A percentile compares a stretch with the other conserved stretches of the same genome.
These are phyloP conservation scores for Choristoneura rosaceana DNA, from an alignment of 2,888 invertebrate species.

Conservation along the genomic window DNA sequence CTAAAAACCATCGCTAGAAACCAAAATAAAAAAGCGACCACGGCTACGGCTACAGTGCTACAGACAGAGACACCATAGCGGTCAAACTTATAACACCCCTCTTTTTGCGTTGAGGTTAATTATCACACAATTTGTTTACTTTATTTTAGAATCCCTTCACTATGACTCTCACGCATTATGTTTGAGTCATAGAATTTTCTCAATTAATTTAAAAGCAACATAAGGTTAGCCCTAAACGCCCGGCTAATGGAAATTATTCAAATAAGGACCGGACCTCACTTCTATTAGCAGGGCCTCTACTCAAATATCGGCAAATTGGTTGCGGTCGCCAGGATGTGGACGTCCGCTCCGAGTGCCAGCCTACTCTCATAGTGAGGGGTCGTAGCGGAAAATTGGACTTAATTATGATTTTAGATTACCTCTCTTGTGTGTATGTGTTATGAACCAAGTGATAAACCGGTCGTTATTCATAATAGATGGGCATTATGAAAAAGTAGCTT, in stretches of 20 bases:
- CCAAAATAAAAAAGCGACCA: too few relatives aligned
- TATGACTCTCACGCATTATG: not conserved
- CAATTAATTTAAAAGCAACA: conserved; percentile 30
- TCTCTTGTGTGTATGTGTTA: not conserved
- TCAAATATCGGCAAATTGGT: conserved; percentile 57
- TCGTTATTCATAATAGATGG: too few relatives aligned
- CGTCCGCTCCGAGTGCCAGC: conserved; percentile 29
- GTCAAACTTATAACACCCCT: too few relatives aligned
- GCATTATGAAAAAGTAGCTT: too few relatives aligned
- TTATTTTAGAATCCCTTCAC: not conserved
- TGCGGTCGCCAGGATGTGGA: conserved; percentile 46
- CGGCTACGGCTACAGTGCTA: too few relatives aligned
- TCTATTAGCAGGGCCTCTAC: conserved; percentile 48
- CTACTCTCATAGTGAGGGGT: conserved; percentile 8
- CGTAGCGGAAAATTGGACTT: conserved; percentile 34
- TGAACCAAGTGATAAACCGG: too few relatives aligned
- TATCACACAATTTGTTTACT: not conserved
- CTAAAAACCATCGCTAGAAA: too few relatives aligned
- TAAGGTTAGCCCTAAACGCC: conserved; percentile 46
- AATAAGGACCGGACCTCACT: conserved; percentile 50
- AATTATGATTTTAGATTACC: conserved; percentile 28
- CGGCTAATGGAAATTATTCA: conserved; percentile 60
- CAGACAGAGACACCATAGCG: too few relatives aligned
- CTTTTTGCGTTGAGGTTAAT: too few relatives aligned
- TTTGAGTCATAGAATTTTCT: not conserved